A percentile compares a stretch with the other conserved stretches of the same genome.
phyloP scores from a whole-genome alignment of 2,113 vertebrate genomes.

The Eudyptes chrysolophus region DNA sequence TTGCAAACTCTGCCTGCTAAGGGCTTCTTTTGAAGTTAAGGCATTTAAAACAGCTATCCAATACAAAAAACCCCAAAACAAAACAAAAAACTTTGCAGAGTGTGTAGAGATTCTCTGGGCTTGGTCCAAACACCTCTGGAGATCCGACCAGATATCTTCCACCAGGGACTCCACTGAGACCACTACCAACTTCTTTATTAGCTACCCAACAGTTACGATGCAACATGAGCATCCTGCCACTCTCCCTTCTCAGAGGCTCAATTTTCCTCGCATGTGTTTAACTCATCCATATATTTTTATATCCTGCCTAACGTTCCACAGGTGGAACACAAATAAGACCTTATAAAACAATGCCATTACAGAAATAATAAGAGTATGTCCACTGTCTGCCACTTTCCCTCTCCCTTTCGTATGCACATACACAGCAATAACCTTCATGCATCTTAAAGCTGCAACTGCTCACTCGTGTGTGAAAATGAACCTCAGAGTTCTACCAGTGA shows the following conservation, averaged over 20 bases:
- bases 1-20: neutral
- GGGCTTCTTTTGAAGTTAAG: neutral
- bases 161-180: neutral
- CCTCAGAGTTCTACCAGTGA: slow-evolving; percentile 20
- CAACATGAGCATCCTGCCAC: neutral
- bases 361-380: neutral
- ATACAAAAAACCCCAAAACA: neutral
- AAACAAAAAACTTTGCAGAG: neutral
- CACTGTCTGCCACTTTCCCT: neutral
- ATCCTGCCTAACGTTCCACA: neutral
- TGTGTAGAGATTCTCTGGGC: neutral
- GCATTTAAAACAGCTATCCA: neutral
- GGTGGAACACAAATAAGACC: neutral
- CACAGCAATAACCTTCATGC: slow-evolving; percentile 55
- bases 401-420: neutral
- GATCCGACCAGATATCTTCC: neutral
- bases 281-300: neutral
- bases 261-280: neutral
- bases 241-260: neutral
- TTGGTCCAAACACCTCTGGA: neutral
- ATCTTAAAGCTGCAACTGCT: slow-evolving; percentile 53
- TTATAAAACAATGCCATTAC: neutral
- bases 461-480: slow-evolving; percentile 53
- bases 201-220: neutral
- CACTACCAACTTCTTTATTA: neutral